Evolutionary conservation across 2,888 invertebrate species (phyloP), one percentile per base, ranked within the genome.

Genomic region (Anthrax anthrax): DNA sequence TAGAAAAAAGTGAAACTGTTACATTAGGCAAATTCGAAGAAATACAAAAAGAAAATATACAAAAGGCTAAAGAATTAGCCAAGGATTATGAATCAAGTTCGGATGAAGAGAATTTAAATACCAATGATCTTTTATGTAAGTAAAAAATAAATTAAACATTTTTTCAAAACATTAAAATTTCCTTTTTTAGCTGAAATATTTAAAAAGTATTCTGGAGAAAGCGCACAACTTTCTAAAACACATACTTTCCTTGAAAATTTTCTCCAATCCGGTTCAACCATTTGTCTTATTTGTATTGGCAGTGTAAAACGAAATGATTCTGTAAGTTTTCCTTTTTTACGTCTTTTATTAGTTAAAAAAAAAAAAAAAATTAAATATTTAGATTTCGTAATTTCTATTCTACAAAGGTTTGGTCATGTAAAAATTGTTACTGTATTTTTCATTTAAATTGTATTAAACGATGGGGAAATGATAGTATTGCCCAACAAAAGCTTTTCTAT

Each of bases 251-350:
- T 92, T 44, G 81, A 85, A 60, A 86, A 89, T 64, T 75, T 81
- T 0, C 76, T 90, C 54, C 79, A 82, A 57, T 83, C 87, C 18
- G 84, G 86, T 9, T 77, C 84, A 10, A 79, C 83, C 2, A 84
- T 85, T 13, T 95, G 95, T 60, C 74, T 94, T 3, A 86, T 95
- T 58, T 94, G 94, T 58, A 91, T 94, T 60, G 88, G 84, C 4
- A 81, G 84, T 37, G 78, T 94, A 14, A 88, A 84, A 63, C 76
- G 85, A 55, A 74, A 72, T 45, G 84, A 92, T 60, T 68, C 84
- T 39, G 81, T 80, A 64, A 59, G 61, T 54, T 16, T n/a, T n/a
- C n/a, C n/a, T n/a, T n/a, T n/a, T n/a, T n/a, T n/a, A n/a, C 3
- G 12, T 37, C 50, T 40, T 23, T 42, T 39, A 39, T 39, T 41